Base-by-base conservation (phyloP, 2,888 invertebrate genomes). In the Selenia dentaria region DNA sequence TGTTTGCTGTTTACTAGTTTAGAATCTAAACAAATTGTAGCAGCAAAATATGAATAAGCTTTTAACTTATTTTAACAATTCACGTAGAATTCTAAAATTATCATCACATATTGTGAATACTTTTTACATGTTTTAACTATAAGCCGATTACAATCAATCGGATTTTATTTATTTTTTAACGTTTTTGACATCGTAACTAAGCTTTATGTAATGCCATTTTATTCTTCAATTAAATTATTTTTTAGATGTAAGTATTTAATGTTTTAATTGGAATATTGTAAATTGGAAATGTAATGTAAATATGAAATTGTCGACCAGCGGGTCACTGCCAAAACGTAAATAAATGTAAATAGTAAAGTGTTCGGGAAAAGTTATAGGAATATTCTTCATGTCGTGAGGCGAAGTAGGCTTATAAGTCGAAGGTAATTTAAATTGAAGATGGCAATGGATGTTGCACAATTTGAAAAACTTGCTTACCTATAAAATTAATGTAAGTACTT, bases 281-380 rank as follows among this genome's bases (percentile, higher is more conserved):
- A 54, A 39, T 43, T 48, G 45, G 43, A 43, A 33, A 35, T 20
- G 35, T 34, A 40, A 22, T 50, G 50, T 54, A 54, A 62, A 63
- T 54, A 64, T 28, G 36, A 47, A 42, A 24, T 54, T 52, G 16
- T 54, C 62, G 73, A 70, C 87, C 86, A 83, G 87, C 88, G 58
- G 78, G 77, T 75, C 85, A 87, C 88, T 87, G 87, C 88, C 87
- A 76, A 72, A 67, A 61, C 54, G 54, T n/a, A n/a, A n/a, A n/a
- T n/a, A 72, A 67, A 73, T 64, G 61, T 51, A 46, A 41, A 53
- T 51, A 46, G 39, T 35, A 39, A 36, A 14, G 34, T 48, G 46
- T n/a, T n/a, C n/a, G n/a, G n/a, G n/a, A n/a, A n/a, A n/a, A n/a
- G n/a, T n/a, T n/a, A 22, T 32, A 12, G 35, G 11, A 22, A 16